phyloP scores from a whole-genome alignment of 1,140 invertebrate species.

The Copidosoma floridanum region DNA sequence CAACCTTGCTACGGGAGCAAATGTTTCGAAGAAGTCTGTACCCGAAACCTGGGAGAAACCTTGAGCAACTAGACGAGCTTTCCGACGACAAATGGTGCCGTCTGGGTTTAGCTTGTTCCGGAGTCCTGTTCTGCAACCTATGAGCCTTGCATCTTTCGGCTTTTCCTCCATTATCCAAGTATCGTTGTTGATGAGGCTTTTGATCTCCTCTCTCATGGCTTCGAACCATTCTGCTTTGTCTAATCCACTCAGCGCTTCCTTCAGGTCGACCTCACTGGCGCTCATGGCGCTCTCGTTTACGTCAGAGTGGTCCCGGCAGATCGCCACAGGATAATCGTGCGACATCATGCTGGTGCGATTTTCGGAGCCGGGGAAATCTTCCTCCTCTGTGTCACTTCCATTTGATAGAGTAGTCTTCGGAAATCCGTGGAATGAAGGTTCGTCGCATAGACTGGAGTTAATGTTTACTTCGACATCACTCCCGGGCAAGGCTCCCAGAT shows the following conservation, averaged over 20 bases:
- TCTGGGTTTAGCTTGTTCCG: slow-evolving; percentile 23
- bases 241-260: not conserved
- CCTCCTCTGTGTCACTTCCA: not conserved
- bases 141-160: not conserved
- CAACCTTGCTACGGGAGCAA: too few species aligned
- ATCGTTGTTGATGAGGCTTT: not conserved
- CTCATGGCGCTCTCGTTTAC: not conserved
- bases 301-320: too few species aligned
- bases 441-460: too few species aligned
- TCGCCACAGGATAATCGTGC: not conserved
- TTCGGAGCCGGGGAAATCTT: not conserved
- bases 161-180: not conserved
- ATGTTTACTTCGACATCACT: not conserved
- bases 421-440: too few species aligned
- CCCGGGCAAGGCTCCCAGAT: too few species aligned
- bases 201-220: slow-evolving; percentile 6
- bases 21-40: too few species aligned
- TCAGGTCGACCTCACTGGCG: slow-evolving; percentile 12
- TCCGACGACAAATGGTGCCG: slow-evolving; percentile 29
- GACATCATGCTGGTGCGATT: not conserved
- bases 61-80: too few species aligned
- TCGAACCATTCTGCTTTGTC: slow-evolving; percentile 1
- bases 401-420: too few species aligned
- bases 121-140: slow-evolving; percentile 20
- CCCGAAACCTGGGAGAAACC: too few species aligned